phyloP scores from a whole-genome alignment of 2,797 vertebrate genomes.

The Antennarius maculatus region DNA sequence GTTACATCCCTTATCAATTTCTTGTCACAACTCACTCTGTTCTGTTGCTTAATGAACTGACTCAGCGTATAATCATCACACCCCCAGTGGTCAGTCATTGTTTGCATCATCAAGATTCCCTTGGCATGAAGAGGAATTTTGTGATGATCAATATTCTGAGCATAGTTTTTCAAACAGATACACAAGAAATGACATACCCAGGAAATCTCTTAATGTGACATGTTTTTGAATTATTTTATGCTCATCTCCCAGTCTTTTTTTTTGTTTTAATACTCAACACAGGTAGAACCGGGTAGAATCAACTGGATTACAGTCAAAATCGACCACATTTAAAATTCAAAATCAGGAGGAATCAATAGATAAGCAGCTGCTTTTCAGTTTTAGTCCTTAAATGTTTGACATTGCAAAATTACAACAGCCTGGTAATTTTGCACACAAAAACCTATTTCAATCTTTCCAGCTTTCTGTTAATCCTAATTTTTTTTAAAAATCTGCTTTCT shows the following conservation, averaged over 20 bases:
- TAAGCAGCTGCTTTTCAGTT: constrained; percentile 36
- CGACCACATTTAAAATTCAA: constrained; percentile 11
- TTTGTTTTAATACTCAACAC: not conserved
- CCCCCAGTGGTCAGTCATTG: constrained; percentile 26
- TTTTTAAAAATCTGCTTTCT: constrained; percentile 13
- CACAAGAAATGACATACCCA: constrained; percentile 5
- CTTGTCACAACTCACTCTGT: not conserved
- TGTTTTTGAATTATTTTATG: not conserved
- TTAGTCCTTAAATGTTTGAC: constrained; percentile 35
- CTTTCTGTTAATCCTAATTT: constrained; percentile 45
- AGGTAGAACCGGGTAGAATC: no score
- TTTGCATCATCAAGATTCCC: constrained; percentile 17
- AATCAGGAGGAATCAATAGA: constrained; percentile 33
- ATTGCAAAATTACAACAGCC: constrained; percentile 32
- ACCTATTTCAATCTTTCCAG: constrained; percentile 16
- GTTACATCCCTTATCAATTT: constrained; percentile 2
- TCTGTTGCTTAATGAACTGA: constrained; percentile 2
- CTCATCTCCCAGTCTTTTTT: not conserved
- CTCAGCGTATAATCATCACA: constrained; percentile 24
- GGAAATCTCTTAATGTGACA: not conserved
- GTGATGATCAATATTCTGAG: constrained; percentile 40
- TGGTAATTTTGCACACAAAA: constrained; percentile 10
- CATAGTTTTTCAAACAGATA: constrained; percentile 4
- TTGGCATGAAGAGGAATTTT: constrained; percentile 36
- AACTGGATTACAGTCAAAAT: constrained; percentile 13